Evolutionary conservation across 53 echinoderm and acorn worm species (phyloP), one percentile per base, ranked within the genome.

Genomic region (Astropecten irregularis): DNA sequence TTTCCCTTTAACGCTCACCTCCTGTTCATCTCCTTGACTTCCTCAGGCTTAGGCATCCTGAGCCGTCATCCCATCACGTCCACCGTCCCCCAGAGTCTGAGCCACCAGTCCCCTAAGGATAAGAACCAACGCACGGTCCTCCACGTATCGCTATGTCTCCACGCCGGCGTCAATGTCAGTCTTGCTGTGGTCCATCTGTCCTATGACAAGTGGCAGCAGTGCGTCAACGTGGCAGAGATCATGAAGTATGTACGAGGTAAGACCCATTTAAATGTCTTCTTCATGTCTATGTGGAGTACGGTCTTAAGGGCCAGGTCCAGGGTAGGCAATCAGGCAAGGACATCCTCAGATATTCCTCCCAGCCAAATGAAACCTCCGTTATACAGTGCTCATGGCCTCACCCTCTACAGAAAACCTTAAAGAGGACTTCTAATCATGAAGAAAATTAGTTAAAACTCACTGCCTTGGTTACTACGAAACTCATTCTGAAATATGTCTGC

Each of bases 141-240:
- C 8, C 90, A 90, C 51, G 84, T 68, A 0, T 84, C 77, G 31
- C 49, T 79, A 33, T 21, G 23, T 2, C 48, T 79, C 6, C 36
- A 21, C 42, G 14, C 19, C 64, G 76, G 54, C 20, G 16, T 52
- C 13, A 82, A 89, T 23, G 81, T 85, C 7, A 60, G 72, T 15
- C 29, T 93, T 33, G 58, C 90, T 5, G 93, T 90, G 40, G 90
- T 84, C 1, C 93, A 93, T 28, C 65, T 93, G 16, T 93, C 93
- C 0, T 93, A 90, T 27, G 93, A 93, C 73, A 71, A 82, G 30
- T 87, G 84, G 83, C 93, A 93, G 42, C 93, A 93, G 68, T 93
- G 93, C 53, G 82, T 85, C 59, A 90, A 93, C 59, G 90, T 93
- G 37, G 93, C 90, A 2, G 90, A 93, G 66, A 90, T 93, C 40